Conservation (phyloP, 1,140 invertebrate genomes). For the Drosophila neocordata region DNA sequence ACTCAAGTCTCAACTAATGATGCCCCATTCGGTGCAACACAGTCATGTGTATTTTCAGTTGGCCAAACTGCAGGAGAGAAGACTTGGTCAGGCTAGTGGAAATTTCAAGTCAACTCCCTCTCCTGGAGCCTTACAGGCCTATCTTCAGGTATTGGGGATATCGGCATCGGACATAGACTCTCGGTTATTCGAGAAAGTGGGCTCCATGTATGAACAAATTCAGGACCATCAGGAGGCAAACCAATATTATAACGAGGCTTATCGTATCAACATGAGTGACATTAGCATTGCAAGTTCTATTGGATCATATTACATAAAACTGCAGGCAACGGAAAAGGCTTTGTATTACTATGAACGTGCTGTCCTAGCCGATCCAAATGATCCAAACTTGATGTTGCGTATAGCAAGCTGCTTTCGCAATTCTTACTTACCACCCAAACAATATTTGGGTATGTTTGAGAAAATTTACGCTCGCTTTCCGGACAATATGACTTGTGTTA, state of each 20-base stretch:
- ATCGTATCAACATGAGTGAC: constrained; percentile 94
- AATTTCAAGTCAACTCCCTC: constrained; percentile 84
- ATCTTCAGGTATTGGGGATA: constrained; percentile 91
- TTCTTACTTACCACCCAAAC: constrained; percentile 91
- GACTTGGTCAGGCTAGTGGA: constrained; percentile 38
- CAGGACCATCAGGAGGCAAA: constrained; percentile 96
- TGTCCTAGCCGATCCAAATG: constrained; percentile 92
- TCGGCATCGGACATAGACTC: constrained; percentile 90
- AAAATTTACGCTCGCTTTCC: constrained; percentile 91
- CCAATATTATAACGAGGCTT: constrained; percentile 96
- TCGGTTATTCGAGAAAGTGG: constrained; percentile 91
- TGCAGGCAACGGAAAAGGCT: constrained; percentile 94
- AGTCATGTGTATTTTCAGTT: constrained; percentile 94
- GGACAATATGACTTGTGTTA: constrained; percentile 93
- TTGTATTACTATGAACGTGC: constrained; percentile 94
- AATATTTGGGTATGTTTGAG: constrained; percentile 92
- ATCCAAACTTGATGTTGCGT: constrained; percentile 93
- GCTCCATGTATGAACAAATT: constrained; percentile 92
- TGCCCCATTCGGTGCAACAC: constrained; percentile 83
- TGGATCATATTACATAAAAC: constrained; percentile 95
- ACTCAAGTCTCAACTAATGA: constrained; percentile 82
- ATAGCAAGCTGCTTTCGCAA: constrained; percentile 92
- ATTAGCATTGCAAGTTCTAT: constrained; percentile 96
- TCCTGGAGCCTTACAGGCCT: constrained; percentile 92
- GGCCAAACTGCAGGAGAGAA: constrained; percentile 89